Base-by-base conservation (phyloP, 37 sponge, comb jelly and placozoan genomes). In the Tethya wilhelma region DNA sequence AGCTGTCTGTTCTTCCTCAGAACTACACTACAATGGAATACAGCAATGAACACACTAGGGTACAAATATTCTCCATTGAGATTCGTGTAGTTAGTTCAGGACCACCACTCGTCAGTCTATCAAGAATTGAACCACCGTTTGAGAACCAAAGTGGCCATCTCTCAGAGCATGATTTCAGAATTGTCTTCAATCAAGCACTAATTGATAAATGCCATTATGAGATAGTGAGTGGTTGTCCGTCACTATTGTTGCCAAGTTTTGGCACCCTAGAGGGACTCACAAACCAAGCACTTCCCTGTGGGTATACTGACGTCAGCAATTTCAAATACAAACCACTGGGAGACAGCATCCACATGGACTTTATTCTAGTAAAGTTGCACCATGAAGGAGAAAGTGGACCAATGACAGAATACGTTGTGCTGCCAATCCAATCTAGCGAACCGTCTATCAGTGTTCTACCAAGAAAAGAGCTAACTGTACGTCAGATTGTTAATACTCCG, bases 271-370 rank as follows among this genome's bases (percentile, higher is more conserved):
- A 36, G 20, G 67, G 67, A 44, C 8, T 7, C 23, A 29, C 28
- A 36, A 33, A 64, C 56, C 66, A 45, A 31, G 45, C 73, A 5
- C 49, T 81, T 7, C 82, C 82, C 1, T 59, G 72, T 81, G 82
- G 82, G 12, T 72, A 64, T 31, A 38, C 62, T 0, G 49, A 62
- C 55, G 32, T 20, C 0, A 28, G 26, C 20, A 37, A n/a, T 14
- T 64, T 76, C 42, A 38, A 25, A 14, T 76, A 76, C 31, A 41
- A 40, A 22, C 9, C 69, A 23, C 41, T 1, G 1, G 42, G 39
- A 30, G 4, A 6, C 23, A 25, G 28, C 11, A 29, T 30, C 7
- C 23, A 40, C n/a, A 69, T 26, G 12, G 77, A 76, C 59, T 63
- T 63, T 38, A 39, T 76, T 31, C 29, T 60, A 44, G 8, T 76